Evolutionary conservation across 2,888 invertebrate species (phyloP), one percentile per base, ranked within the genome.

Genomic region (Cheilosia pagana): DNA sequence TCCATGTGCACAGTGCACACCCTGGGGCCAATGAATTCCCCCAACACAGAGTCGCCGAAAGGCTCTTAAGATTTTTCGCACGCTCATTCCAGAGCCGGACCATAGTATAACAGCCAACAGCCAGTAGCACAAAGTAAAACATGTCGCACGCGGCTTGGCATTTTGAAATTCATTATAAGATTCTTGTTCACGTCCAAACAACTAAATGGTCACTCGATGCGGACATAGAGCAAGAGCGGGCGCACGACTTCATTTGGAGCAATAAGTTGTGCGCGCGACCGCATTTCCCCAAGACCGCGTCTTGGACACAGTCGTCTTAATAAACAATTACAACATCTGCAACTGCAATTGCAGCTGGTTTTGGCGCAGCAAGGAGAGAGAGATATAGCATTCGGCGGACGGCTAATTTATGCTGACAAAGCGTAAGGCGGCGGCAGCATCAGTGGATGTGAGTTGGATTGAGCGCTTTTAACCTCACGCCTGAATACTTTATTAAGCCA

Each of bases 101-200:
- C 14, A n/a, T n/a, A n/a, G n/a, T n/a, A n/a, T n/a, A n/a, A n/a
- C n/a, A n/a, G 31, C 8, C 55, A 31, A 41, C 31, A 39, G 25
- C 19, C 52, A 82, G 55, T 28, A 14, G n/a, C 41, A 83, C 78
- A 62, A 78, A 62, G 78, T 72, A 68, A 79, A 83, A 79, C 57
- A 79, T 82, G 83, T 79, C 70, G 72, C 79, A 74, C 68, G 79
- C 83, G 63, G 79, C 74, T 63, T 78, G 55, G 65, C 62, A 78
- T 83, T 59, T 83, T 79, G 59, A 79, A 79, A 83, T 83, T 83
- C 83, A 79, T 83, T 83, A 83, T 63, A 52, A 65, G 78, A 79
- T 74, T 79, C 68, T 74, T 70, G 74, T 74, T 52, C 72, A 72
- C 55, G 78, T 74, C 63, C 72, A 72, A 45, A 41, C 21, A 25